These are phyloP conservation scores for Himalopsyche kuldschensis DNA, from an alignment of 2,888 invertebrate genomes.

Conservation along the genomic window DNA sequence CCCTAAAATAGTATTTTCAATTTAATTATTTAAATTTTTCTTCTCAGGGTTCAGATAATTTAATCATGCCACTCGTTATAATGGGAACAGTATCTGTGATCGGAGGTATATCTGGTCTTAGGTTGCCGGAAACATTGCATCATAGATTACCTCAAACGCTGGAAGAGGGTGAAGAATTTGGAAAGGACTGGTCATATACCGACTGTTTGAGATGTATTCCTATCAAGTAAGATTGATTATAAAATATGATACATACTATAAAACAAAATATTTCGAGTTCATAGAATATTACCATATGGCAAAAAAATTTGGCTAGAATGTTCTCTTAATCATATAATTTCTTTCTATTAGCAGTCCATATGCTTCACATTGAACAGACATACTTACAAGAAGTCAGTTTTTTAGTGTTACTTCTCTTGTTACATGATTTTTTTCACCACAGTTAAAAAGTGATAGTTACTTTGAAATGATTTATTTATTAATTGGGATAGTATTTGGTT, in stretches of 20 bases:
- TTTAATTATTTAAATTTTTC: conserved; percentile 12
- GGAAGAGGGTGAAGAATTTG: conserved; percentile 86
- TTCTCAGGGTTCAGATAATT: conserved; percentile 77
- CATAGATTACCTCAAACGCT: conserved; percentile 81
- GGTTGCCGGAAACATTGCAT: conserved; percentile 84
- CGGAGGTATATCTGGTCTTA: conserved; percentile 77
- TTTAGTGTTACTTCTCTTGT: too few species aligned
- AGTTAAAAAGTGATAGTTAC: too few species aligned
- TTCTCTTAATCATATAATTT: too few species aligned
- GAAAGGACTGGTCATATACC: conserved; percentile 75
- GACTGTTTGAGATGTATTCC: conserved; percentile 76
- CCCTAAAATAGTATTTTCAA: background rate
- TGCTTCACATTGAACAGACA: too few species aligned
- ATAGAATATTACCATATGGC: too few species aligned
- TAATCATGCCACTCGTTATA: conserved; percentile 80
- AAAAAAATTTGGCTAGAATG: too few species aligned
- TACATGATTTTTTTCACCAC: too few species aligned
- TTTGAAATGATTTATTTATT: too few species aligned
- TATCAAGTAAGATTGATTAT: conserved; percentile 56
- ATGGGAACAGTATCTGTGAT: conserved; percentile 81
- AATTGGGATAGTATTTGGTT: too few species aligned
- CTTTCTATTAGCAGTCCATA: too few species aligned
- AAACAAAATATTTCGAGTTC: background rate
- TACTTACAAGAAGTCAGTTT: too few species aligned
- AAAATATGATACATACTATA: background rate